phyloP scores from a whole-genome alignment of 2,113 vertebrate genomes.

The Myocastor coypus region DNA sequence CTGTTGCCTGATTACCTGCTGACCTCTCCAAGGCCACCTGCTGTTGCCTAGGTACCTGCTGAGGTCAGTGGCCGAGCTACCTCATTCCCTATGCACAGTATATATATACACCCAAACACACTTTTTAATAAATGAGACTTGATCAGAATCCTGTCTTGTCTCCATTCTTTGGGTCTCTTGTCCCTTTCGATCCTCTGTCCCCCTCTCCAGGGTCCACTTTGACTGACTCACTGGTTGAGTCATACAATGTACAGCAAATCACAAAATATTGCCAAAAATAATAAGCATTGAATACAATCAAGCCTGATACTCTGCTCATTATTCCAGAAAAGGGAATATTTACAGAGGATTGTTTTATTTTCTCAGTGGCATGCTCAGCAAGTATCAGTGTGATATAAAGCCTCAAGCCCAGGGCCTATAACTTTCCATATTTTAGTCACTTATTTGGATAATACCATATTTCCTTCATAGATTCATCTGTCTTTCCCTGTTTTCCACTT shows the following conservation, averaged over 20 bases:
- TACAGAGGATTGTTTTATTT: background rate
- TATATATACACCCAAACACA: too few relatives aligned
- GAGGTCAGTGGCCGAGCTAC: too few relatives aligned
- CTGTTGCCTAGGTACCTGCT: too few relatives aligned
- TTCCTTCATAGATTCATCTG: background rate
- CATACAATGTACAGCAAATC: background rate
- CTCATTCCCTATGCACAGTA: too few relatives aligned
- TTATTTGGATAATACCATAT: background rate
- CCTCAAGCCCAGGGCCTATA: background rate
- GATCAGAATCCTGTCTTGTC: too few relatives aligned
- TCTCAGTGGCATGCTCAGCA: background rate
- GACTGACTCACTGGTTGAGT: too few relatives aligned
- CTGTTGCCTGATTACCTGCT: too few relatives aligned
- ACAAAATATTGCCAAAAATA: background rate
- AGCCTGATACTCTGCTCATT: background rate
- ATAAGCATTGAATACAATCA: background rate
- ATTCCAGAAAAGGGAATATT: background rate
- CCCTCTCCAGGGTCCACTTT: too few relatives aligned
- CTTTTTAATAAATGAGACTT: too few relatives aligned
- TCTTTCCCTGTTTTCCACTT: background rate
- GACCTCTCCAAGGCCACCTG: too few relatives aligned
- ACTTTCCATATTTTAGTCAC: background rate
- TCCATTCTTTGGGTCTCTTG: too few relatives aligned
- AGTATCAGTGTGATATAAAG: background rate
- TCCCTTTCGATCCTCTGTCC: too few relatives aligned